phyloP scores from a whole-genome alignment of 2,888 invertebrate genomes.

The Hesperia comma region DNA sequence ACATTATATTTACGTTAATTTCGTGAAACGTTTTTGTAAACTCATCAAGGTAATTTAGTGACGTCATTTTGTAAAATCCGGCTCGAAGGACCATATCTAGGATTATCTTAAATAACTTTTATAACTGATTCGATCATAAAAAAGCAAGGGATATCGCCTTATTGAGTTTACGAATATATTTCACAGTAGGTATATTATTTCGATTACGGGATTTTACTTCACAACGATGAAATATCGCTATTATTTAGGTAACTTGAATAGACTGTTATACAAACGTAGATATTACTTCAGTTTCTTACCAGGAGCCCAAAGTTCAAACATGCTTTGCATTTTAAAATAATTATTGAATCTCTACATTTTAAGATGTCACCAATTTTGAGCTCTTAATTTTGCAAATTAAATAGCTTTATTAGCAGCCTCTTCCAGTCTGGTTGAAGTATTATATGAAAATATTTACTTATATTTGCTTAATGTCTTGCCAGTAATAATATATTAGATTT shows the following conservation, averaged over 20 bases:
- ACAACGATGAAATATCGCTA: constrained; percentile 58
- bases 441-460: not conserved
- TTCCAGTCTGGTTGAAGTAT: not conserved
- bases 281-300: constrained; percentile 9
- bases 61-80: constrained; percentile 21
- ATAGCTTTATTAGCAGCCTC: not conserved
- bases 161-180: constrained; percentile 49
- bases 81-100: constrained; percentile 35
- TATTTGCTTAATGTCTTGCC: constrained; percentile 13
- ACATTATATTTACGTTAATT: constrained; percentile 52
- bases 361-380: constrained; percentile 8
- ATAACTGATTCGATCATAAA: too few species aligned
- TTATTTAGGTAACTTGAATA: constrained; percentile 53
- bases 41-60: constrained; percentile 40
- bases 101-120: not conserved
- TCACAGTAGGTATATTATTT: constrained; percentile 44
- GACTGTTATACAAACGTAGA: constrained; percentile 39
- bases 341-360: constrained; percentile 28
- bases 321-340: constrained; percentile 10
- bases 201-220: constrained; percentile 57
- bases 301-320: constrained; percentile 4
- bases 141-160: constrained; percentile 3
- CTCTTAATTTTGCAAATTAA: not conserved
- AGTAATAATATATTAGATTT: constrained; percentile 7
- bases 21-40: constrained; percentile 47